phyloP scores from a whole-genome alignment of 2,888 invertebrate genomes.

The Ectobius pallidus region DNA sequence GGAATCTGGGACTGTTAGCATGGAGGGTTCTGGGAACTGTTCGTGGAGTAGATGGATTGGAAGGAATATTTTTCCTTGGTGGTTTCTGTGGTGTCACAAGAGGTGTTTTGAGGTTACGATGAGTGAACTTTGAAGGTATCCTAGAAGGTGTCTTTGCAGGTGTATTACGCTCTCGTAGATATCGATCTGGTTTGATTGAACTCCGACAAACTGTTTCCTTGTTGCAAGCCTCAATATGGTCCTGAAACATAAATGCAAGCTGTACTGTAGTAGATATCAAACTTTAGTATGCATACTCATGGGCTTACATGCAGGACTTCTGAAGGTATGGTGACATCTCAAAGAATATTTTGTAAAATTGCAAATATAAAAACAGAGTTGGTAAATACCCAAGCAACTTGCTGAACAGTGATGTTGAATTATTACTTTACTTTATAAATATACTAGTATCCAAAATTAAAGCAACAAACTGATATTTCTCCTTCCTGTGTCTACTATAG shows the following conservation, averaged over 20 bases:
- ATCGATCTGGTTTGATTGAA: background rate
- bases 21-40: background rate
- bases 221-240: background rate
- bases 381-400: too few species aligned
- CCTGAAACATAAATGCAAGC: background rate
- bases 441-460: too few species aligned
- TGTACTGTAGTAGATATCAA: too few species aligned
- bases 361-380: too few species aligned
- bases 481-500: too few species aligned
- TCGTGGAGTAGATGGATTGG: background rate
- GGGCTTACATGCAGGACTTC: too few species aligned
- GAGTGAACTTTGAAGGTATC: background rate
- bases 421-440: too few species aligned
- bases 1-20: background rate
- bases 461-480: too few species aligned
- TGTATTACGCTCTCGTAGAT: background rate
- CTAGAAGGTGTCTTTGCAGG: background rate
- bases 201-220: background rate
- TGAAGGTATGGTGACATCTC: too few species aligned
- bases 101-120: background rate
- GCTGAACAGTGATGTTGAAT: too few species aligned
- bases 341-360: too few species aligned
- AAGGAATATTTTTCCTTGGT: background rate
- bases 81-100: background rate
- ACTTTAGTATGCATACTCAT: too few species aligned